These are phyloP conservation scores for Xanthia icteritia DNA, from an alignment of 2,888 invertebrate species.

Conservation along the genomic window DNA sequence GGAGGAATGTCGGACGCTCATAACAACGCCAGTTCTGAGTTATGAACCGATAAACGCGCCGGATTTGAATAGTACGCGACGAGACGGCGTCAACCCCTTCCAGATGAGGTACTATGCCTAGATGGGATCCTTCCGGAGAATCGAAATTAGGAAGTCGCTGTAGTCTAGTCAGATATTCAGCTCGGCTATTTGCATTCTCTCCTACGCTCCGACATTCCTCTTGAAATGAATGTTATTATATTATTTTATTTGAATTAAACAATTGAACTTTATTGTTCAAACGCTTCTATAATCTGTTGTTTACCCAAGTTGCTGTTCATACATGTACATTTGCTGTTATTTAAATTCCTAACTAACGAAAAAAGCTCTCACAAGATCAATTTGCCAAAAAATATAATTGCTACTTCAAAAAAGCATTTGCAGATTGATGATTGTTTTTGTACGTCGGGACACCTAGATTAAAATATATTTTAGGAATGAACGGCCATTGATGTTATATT, in stretches of 20 bases:
- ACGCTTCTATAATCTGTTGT: conserved; percentile 4
- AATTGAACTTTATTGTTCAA: conserved; percentile 18
- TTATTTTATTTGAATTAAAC: conserved; percentile 45
- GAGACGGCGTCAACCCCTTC: conserved; percentile 76
- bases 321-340: conserved; percentile 14
- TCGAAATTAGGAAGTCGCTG: conserved; percentile 63
- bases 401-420: conserved; percentile 48
- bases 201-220: conserved; percentile 31
- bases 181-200: conserved; percentile 51
- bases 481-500: conserved; percentile 51
- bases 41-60: conserved; percentile 85
- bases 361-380: conserved; percentile 4
- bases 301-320: conserved; percentile 12
- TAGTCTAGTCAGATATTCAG: conserved; percentile 61
- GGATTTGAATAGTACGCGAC: conserved; percentile 83
- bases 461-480: conserved; percentile 49
- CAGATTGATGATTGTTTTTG: conserved; percentile 45
- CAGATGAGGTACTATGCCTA: conserved; percentile 70
- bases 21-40: conserved; percentile 82
- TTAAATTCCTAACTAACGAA: conserved; percentile 18
- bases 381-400: conserved; percentile 51
- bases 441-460: conserved; percentile 28
- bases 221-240: conserved; percentile 35
- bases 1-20: conserved; percentile 82
- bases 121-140: conserved; percentile 66